Evolutionary conservation across 2,113 vertebrate species (phyloP), one percentile per base, ranked within the genome.

Genomic region (Prunella himalayana): DNA sequence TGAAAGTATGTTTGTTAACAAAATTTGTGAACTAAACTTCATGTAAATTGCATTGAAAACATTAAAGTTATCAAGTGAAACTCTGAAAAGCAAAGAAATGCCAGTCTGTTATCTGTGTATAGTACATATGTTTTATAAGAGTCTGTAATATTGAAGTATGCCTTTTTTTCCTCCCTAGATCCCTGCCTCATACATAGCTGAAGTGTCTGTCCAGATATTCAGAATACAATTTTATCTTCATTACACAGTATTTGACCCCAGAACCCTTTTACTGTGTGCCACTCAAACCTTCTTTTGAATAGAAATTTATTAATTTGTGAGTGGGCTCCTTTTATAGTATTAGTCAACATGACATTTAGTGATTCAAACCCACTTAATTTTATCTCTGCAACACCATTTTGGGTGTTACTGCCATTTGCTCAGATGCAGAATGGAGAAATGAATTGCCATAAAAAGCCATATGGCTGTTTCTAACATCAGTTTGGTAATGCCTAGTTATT

Each of bases 401-500:
- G 35, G 17, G 18, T 89, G 37, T 77, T 86, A 63, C 3, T 92
- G 41, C 63, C 4, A 1, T 91, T 94, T 88, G 15, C 35, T 65
- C 21, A 83, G 54, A 28, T 47, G 57, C 45, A 73, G 17, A 47
- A 77, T 47, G 33, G 81, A 88, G 41, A 49, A 54, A 7, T 69
- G 30, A 76, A 73, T 80, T 91, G 17, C 47, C 22, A 9, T 80
- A 45, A 87, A 89, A 85, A 90, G 14, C 50, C 47, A 17, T 44
- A 24, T 27, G 39, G 21, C 31, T 0, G 0, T 86, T 88, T 78
- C 60, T 72, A 18, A 30, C 3, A 2, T 64, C 28, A 37, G 12
- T 86, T 89, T 92, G 95, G n/a, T 79, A 68, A 47, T 82, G 37
- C 20, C 23, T 92, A 42, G 12, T 59, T 91, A 37, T 76, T 92